Percentiles rank a stretch among this genome's conserved stretches.
Conservation (phyloP, 1,140 invertebrate genomes). For the Drosophila varians region DNA sequence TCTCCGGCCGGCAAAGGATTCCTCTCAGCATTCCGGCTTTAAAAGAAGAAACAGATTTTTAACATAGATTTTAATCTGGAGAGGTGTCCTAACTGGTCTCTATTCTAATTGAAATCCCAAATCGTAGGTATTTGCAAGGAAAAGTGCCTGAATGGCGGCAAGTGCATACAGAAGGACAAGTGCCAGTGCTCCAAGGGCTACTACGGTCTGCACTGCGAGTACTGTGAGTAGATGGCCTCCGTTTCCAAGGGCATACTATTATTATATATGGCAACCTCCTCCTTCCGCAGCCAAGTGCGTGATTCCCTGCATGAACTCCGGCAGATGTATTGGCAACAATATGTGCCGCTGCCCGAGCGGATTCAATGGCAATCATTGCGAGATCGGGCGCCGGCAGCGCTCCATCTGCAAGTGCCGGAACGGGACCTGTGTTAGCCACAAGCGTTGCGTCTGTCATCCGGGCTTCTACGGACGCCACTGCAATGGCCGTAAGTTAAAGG, state of each 20-base stretch:
- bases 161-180: conserved; percentile 96
- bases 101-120: conserved; percentile 84
- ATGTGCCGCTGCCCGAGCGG: conserved; percentile 92
- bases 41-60: too few relatives aligned
- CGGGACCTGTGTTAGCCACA: conserved; percentile 88
- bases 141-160: conserved; percentile 96
- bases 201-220: conserved; percentile 94
- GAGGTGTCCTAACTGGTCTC: background rate
- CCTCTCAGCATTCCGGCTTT: conserved; percentile 33
- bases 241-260: background rate
- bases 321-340: conserved; percentile 92
- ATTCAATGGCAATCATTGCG: conserved; percentile 92
- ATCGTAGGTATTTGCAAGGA: conserved; percentile 92
- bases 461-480: conserved; percentile 72
- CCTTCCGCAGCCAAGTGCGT: conserved; percentile 91
- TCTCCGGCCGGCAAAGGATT: background rate
- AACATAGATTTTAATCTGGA: too few relatives aligned
- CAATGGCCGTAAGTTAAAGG: conserved; percentile 63
- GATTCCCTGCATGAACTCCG: conserved; percentile 93
- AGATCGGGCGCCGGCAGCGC: conserved; percentile 89
- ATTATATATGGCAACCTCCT: too few relatives aligned
- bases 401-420: conserved; percentile 90
- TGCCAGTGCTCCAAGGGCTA: conserved; percentile 95
- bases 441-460: conserved; percentile 85
- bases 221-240: conserved; percentile 88